A percentile compares a stretch with the other conserved stretches of the same genome.
phyloP scores from a whole-genome alignment of 2,113 vertebrate genomes.

The Alosa alosa region DNA sequence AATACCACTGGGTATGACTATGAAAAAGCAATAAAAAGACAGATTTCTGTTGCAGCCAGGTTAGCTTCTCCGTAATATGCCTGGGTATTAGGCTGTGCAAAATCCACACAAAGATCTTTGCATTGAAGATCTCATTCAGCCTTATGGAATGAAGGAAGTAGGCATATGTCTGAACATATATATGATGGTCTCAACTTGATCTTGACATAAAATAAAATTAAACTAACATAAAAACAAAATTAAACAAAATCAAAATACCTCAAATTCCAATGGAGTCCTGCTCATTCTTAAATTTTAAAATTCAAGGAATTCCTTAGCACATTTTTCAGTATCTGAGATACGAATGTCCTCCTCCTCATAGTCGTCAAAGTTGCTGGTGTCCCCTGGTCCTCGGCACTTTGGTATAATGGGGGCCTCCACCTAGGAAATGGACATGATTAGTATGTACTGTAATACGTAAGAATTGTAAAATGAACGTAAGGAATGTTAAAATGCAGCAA shows the following conservation, averaged over 20 bases:
- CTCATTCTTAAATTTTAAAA: conserved; percentile 80
- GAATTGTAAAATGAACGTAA: background rate
- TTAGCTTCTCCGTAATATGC: conserved; percentile 83
- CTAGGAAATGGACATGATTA: conserved; percentile 59
- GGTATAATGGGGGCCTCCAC: conserved; percentile 98
- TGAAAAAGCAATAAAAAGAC: conserved; percentile 53
- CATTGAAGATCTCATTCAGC: conserved; percentile 87
- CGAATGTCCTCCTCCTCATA: conserved; percentile 98
- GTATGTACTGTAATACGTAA: background rate
- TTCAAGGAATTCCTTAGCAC: conserved; percentile 95
- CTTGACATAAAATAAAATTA: conserved; percentile 62
- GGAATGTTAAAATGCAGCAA: background rate
- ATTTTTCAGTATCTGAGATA: conserved; percentile 97
- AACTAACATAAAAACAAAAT: conserved; percentile 65
- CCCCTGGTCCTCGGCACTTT: conserved; percentile 98
- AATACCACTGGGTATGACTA: conserved; percentile 59
- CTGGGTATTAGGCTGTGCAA: conserved; percentile 83
- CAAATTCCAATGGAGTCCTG: conserved; percentile 74
- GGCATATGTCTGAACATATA: conserved; percentile 82
- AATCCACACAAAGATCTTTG: conserved; percentile 84
- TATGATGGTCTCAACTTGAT: conserved; percentile 82
- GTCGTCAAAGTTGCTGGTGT: conserved; percentile 99
- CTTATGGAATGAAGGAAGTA: conserved; percentile 90
- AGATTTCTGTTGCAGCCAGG: conserved; percentile 80
- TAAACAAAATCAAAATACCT: conserved; percentile 69